These are phyloP conservation scores for Apotomis turbidana DNA, from an alignment of 2,888 invertebrate species.

Conservation along the genomic window DNA sequence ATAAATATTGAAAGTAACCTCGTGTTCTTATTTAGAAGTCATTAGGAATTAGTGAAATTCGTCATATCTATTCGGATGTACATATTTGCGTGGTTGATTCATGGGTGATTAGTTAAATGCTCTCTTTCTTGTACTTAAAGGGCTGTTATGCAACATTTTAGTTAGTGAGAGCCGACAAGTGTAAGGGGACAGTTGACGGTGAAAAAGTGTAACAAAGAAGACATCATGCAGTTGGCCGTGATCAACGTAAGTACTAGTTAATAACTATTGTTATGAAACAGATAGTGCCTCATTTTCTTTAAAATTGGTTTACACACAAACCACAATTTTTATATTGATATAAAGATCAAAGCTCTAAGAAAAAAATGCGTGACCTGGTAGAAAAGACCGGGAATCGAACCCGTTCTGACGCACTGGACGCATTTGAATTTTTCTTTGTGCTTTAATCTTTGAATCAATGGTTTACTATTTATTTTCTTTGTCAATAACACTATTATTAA, in stretches of 20 bases:
- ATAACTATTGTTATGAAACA: not conserved
- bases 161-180: slow-evolving; percentile 19
- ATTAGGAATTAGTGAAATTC: slow-evolving; percentile 26
- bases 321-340: too few relatives aligned
- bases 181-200: slow-evolving; percentile 15
- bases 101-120: slow-evolving; percentile 27
- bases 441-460: too few relatives aligned
- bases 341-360: too few relatives aligned
- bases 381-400: too few relatives aligned
- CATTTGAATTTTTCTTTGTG: too few relatives aligned
- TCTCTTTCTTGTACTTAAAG: slow-evolving; percentile 19
- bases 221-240: slow-evolving; percentile 17
- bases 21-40: slow-evolving; percentile 7
- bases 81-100: slow-evolving; percentile 23
- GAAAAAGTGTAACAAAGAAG: slow-evolving; percentile 9
- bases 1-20: slow-evolving; percentile 20
- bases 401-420: too few relatives aligned
- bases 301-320: too few relatives aligned
- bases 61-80: slow-evolving; percentile 5
- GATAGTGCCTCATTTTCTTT: not conserved
- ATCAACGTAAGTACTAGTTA: slow-evolving; percentile 28
- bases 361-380: too few relatives aligned
- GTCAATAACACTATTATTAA: too few relatives aligned
- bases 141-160: not conserved
- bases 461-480: too few relatives aligned